A percentile compares a stretch with the other conserved stretches of the same genome.
Conservation (phyloP, 2,113 vertebrate species). For the Puntigrus tetrazona region DNA sequence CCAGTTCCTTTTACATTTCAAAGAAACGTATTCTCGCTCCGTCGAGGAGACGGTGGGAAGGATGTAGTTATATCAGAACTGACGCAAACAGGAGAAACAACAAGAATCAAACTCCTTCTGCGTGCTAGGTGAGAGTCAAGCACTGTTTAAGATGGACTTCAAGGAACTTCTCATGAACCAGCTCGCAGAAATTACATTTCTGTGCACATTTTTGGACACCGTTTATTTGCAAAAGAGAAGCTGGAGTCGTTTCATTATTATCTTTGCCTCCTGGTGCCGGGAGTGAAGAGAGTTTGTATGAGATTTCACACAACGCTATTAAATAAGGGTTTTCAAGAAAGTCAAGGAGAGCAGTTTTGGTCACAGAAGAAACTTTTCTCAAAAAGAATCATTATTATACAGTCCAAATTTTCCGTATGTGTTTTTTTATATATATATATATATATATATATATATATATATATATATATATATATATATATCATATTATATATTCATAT, state of each 20-base stretch:
- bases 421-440: too few species aligned
- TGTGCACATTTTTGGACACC: not conserved
- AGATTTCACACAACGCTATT: not conserved
- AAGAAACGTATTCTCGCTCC: constrained; percentile 64
- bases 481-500: too few species aligned
- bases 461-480: too few species aligned
- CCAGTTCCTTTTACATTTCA: constrained; percentile 67
- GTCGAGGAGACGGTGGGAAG: constrained; percentile 35
- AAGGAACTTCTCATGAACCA: not conserved
- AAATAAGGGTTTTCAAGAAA: not conserved
- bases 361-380: too few species aligned
- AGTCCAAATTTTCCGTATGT: too few species aligned
- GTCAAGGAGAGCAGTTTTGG: too few species aligned
- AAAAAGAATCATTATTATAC: too few species aligned
- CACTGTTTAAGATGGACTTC: not conserved
- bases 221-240: not conserved
- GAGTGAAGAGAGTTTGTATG: not conserved
- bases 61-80: constrained; percentile 43
- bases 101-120: not conserved
- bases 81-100: constrained; percentile 10
- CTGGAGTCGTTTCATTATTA: not conserved
- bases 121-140: not conserved
- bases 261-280: not conserved
- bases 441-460: too few species aligned
- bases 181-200: not conserved